A percentile compares a stretch with the other conserved stretches of the same genome.
Evolutionary conservation across 1,140 invertebrate genomes (phyloP).

Genomic region (Zaprionus ornatus): DNA sequence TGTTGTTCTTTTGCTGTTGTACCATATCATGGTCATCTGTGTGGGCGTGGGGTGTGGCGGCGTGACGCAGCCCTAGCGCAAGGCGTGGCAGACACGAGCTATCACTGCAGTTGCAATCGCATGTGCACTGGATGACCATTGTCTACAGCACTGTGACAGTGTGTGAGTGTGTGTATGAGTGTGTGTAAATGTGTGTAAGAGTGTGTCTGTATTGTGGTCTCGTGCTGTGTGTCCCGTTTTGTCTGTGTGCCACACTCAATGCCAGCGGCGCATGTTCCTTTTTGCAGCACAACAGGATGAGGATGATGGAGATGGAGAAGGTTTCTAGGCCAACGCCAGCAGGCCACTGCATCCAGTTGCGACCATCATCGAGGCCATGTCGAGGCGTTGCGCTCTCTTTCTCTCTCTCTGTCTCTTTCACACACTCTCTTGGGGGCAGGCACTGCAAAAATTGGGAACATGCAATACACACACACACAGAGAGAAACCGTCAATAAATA

Average conservation of each 20-base stretch:
- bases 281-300: not conserved
- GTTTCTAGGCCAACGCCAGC: constrained; percentile 49
- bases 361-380: constrained; percentile 36
- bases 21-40: constrained; percentile 74
- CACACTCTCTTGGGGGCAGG: not conserved
- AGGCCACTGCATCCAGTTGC: constrained; percentile 32
- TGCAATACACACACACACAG: constrained; percentile 8
- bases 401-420: constrained; percentile 1
- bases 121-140: constrained; percentile 82
- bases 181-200: constrained; percentile 8
- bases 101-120: constrained; percentile 82
- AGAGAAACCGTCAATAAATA: constrained; percentile 69
- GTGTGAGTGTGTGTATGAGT: constrained; percentile 13
- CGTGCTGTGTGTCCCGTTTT: constrained; percentile 12
- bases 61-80: constrained; percentile 18
- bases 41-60: constrained; percentile 38
- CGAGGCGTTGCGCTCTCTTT: not conserved
- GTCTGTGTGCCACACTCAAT: constrained; percentile 44
- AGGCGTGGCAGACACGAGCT: constrained; percentile 66
- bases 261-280: constrained; percentile 47
- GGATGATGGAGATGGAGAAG: constrained; percentile 22
- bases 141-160: constrained; percentile 35
- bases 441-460: constrained; percentile 39
- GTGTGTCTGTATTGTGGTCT: constrained; percentile 26
- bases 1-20: constrained; percentile 1